Conservation (phyloP, 2,888 invertebrate species). For the Cordilura impudica region DNA sequence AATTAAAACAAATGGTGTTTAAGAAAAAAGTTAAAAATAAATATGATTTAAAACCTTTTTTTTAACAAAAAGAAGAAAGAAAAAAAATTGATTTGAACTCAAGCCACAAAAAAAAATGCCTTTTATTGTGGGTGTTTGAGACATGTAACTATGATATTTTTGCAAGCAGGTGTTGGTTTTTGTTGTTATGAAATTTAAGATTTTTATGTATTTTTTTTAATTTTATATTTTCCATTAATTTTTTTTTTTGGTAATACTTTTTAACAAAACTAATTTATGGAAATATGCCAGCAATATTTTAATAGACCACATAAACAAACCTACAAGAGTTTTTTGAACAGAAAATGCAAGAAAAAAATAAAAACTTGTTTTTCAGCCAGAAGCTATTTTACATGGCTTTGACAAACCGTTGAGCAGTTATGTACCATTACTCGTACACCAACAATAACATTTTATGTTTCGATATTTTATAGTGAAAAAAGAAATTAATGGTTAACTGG, state of each 20-base stretch:
- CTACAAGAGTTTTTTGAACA: not conserved
- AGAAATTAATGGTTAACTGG: no score
- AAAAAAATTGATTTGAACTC: conserved; percentile 35
- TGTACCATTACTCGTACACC: not conserved
- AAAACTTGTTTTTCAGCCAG: not conserved
- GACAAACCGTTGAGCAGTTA: not conserved
- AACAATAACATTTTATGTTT: no score
- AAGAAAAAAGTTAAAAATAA: conserved; percentile 5
- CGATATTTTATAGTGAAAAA: no score
- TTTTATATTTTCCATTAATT: not conserved
- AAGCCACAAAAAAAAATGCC: conserved; percentile 14
- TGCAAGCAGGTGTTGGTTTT: conserved; percentile 49
- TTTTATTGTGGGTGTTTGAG: conserved; percentile 29
- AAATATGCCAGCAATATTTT: conserved; percentile 30
- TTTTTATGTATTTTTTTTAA: not conserved
- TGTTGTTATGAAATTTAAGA: conserved; percentile 5
- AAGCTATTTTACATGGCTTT: not conserved
- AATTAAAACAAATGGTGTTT: not conserved
- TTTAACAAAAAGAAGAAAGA: no score
- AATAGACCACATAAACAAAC: conserved; percentile 20
- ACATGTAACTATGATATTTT: not conserved
- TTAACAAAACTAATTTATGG: conserved; percentile 28
- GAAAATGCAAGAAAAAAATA: not conserved
- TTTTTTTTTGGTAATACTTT: not conserved
- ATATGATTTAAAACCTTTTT: conserved; percentile 39